These are phyloP conservation scores for Indicator maculatus DNA, from an alignment of 2,113 vertebrate species.

Conservation along the genomic window DNA sequence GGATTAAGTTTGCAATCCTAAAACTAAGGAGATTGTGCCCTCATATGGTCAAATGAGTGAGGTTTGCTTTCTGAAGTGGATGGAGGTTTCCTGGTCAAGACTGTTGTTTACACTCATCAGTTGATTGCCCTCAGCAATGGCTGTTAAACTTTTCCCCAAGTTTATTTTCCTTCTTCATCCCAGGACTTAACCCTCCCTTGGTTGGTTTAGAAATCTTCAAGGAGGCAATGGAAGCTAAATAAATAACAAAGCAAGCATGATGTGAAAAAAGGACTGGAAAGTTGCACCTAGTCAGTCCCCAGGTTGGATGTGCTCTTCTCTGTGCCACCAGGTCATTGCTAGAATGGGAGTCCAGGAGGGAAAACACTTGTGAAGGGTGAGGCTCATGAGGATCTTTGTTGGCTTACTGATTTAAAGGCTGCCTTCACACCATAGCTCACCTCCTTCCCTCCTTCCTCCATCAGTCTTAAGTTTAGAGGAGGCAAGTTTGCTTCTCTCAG, in stretches of 20 bases:
- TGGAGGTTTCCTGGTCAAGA: conserved; percentile 24
- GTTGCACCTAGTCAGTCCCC: background rate
- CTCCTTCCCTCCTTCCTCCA: background rate
- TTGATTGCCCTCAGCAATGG: background rate
- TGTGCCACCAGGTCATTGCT: background rate
- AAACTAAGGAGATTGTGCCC: conserved; percentile 53
- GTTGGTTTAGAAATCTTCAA: background rate
- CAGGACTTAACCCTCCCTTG: background rate
- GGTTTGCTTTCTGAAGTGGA: background rate
- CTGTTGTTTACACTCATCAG: background rate
- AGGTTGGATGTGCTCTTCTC: background rate
- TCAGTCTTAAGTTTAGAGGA: background rate
- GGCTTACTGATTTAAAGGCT: background rate
- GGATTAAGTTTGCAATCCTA: background rate
- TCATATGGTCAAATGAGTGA: conserved; percentile 32
- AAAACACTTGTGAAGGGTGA: background rate
- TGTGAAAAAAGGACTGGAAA: background rate
- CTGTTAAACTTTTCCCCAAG: background rate
- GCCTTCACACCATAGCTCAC: background rate
- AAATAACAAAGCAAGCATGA: background rate
- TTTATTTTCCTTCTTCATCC: conserved; percentile 34
- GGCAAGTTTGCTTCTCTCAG: background rate
- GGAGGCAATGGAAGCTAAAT: background rate
- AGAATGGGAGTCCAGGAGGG: background rate
- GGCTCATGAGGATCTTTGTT: background rate